These are phyloP conservation scores for Mimumesa dahlbomi DNA, from an alignment of 2,888 invertebrate genomes.

Conservation along the genomic window DNA sequence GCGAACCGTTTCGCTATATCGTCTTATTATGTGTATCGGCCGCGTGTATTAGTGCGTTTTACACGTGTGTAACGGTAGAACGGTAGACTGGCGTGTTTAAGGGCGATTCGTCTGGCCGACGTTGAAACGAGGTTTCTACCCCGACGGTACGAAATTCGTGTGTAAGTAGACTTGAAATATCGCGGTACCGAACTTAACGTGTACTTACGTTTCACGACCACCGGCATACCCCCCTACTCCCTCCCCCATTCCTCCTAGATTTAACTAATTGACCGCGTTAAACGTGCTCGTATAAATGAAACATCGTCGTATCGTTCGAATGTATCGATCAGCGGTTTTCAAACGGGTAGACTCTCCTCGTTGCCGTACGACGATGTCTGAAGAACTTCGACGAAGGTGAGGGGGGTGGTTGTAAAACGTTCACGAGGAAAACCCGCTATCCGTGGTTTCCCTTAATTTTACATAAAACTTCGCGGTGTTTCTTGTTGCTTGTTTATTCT, in stretches of 20 bases:
- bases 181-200: slow-evolving; percentile 14
- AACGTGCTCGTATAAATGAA: too few relatives aligned
- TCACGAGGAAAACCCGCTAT: too few relatives aligned
- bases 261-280: slow-evolving; percentile 12
- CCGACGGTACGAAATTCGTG: slow-evolving; percentile 19
- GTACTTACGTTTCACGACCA: neutral
- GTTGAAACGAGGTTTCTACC: slow-evolving; percentile 46
- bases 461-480: too few relatives aligned
- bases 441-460: too few relatives aligned
- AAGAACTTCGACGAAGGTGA: too few relatives aligned
- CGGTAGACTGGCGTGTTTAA: slow-evolving; percentile 50
- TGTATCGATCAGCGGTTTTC: too few relatives aligned
- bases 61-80: slow-evolving; percentile 30
- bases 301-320: too few relatives aligned
- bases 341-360: too few relatives aligned
- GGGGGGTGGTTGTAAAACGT: too few relatives aligned
- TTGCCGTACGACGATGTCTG: too few relatives aligned
- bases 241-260: neutral
- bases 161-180: slow-evolving; percentile 35
- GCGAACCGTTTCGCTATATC: neutral
- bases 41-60: slow-evolving; percentile 9
- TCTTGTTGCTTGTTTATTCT: too few relatives aligned
- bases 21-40: slow-evolving; percentile 24
- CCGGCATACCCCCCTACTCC: neutral
- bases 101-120: slow-evolving; percentile 34